A percentile compares a stretch with the other conserved stretches of the same genome.
phyloP scores from a whole-genome alignment of 2,113 vertebrate genomes.

The Sander lucioperca region DNA sequence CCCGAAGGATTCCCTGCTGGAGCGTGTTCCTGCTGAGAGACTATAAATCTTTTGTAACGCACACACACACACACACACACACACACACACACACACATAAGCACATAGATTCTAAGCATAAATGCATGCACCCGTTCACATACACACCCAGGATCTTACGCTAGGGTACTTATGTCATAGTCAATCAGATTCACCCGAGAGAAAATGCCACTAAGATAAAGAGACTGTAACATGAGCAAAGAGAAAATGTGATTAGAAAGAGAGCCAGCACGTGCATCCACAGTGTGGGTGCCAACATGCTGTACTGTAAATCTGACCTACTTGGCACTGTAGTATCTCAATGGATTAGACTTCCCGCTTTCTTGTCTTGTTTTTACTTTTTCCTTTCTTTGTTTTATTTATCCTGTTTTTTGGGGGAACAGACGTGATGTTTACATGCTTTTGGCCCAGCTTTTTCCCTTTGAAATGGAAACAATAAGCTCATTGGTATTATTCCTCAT shows the following conservation, averaged over 20 bases:
- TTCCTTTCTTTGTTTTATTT: constrained; percentile 45
- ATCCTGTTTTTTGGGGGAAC: constrained; percentile 30
- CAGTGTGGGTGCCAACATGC: neutral
- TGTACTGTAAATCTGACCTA: constrained; percentile 52
- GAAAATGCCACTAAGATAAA: constrained; percentile 21
- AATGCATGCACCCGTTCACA: neutral
- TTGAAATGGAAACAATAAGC: constrained; percentile 75
- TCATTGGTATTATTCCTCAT: constrained; percentile 75
- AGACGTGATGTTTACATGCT: constrained; percentile 53
- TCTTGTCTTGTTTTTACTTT: constrained; percentile 35
- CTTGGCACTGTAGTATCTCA: constrained; percentile 47
- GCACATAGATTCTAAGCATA: neutral
- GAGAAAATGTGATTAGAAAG: constrained; percentile 6
- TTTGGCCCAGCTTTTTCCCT: constrained; percentile 49
- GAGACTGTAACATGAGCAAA: constrained; percentile 27
- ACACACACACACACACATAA: neutral
- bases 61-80: neutral
- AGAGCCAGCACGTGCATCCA: neutral
- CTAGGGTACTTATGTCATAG: constrained; percentile 44
- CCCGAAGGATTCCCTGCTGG: constrained; percentile 17
- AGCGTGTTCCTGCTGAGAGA: constrained; percentile 20
- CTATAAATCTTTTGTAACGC: neutral
- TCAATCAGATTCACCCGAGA: constrained; percentile 29
- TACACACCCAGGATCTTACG: neutral
- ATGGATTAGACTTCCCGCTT: constrained; percentile 37